phyloP scores from a whole-genome alignment of 2,888 invertebrate genomes.

The Lithophane semibrunnea region DNA sequence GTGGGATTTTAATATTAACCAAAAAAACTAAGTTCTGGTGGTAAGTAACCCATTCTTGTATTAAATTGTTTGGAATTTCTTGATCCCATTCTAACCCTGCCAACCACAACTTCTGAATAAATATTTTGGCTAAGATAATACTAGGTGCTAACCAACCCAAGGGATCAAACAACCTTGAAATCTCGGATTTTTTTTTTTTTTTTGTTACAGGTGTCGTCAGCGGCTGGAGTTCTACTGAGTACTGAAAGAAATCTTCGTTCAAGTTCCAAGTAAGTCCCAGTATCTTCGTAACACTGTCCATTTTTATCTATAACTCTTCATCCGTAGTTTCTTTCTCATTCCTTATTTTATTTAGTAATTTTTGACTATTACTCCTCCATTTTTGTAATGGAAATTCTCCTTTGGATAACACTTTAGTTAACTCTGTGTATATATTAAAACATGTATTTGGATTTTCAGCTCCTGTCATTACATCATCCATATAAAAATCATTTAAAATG shows the following conservation, averaged over 20 bases:
- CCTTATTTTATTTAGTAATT: slow-evolving; percentile 30
- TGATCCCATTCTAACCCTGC: background rate
- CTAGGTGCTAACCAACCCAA: background rate
- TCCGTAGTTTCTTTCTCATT: background rate
- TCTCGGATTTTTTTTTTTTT: background rate
- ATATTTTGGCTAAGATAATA: background rate
- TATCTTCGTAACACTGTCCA: background rate
- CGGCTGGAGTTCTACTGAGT: background rate
- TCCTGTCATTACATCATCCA: slow-evolving; percentile 62
- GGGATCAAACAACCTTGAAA: background rate
- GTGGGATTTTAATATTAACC: background rate
- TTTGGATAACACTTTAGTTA: slow-evolving; percentile 13
- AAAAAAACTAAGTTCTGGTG: background rate
- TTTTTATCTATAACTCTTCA: slow-evolving; percentile 8
- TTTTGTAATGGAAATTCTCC: slow-evolving; percentile 70
- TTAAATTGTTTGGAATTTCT: background rate
- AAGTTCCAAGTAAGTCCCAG: slow-evolving; percentile 4
- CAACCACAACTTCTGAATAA: background rate
- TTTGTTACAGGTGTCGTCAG: background rate
- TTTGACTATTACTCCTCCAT: slow-evolving; percentile 59
- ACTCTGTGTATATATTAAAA: slow-evolving; percentile 47
- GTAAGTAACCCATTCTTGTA: background rate
- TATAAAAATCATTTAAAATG: slow-evolving; percentile 48
- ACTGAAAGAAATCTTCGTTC: background rate
- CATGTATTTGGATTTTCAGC: slow-evolving; percentile 41